phyloP scores from a whole-genome alignment of 2,888 invertebrate species.

The Rhagonycha lutea region DNA sequence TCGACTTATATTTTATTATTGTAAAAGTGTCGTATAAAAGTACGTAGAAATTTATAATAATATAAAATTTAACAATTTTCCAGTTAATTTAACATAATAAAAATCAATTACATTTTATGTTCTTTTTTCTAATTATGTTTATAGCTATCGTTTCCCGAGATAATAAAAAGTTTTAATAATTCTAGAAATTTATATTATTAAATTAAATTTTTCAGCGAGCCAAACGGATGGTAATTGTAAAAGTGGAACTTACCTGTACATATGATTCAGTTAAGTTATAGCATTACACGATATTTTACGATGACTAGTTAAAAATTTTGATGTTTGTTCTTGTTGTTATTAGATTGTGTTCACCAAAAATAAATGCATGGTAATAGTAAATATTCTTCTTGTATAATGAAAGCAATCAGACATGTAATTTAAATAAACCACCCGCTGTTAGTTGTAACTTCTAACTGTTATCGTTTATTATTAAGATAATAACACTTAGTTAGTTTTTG shows the following conservation, averaged over 20 bases:
- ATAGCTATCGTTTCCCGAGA: too few species aligned
- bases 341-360: conserved; percentile 1
- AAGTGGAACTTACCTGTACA: neutral
- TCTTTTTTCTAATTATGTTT: too few species aligned
- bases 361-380: neutral
- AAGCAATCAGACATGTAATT: conserved; percentile 4
- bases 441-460: conserved; percentile 4
- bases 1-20: neutral
- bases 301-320: neutral
- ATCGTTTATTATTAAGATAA: conserved; percentile 5
- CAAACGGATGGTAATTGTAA: neutral
- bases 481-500: neutral
- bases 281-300: neutral
- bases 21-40: neutral
- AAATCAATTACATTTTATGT: too few species aligned
- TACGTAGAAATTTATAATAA: neutral
- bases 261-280: neutral
- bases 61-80: too few species aligned
- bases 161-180: too few species aligned
- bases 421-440: conserved; percentile 3
- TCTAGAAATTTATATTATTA: neutral
- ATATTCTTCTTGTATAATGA: neutral
- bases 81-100: too few species aligned
- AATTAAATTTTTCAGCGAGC: neutral
- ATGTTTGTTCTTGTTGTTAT: neutral